These are phyloP conservation scores for Apteryx owenii DNA, from an alignment of 2,113 vertebrate genomes.

Conservation along the genomic window DNA sequence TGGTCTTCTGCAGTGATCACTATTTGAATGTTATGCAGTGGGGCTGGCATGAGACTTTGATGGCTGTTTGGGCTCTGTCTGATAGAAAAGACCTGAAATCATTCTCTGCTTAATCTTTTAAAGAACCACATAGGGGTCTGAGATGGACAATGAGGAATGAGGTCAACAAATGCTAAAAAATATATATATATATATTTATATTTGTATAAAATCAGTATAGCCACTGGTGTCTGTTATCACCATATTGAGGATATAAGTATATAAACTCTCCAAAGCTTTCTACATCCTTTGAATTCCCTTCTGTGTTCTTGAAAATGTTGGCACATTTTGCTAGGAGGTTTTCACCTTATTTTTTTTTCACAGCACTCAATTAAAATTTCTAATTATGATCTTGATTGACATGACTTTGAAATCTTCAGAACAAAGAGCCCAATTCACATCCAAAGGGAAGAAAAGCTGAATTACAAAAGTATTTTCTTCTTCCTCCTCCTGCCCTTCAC, in stretches of 20 bases:
- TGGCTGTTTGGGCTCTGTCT: not conserved
- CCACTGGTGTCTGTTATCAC: not conserved
- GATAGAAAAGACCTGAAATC: not conserved
- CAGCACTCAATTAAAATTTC: not conserved
- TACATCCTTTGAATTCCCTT: not conserved
- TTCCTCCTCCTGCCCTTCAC: not conserved
- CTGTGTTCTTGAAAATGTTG: not conserved
- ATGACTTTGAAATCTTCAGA: not conserved
- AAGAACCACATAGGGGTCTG: not conserved
- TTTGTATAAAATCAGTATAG: not conserved
- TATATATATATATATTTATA: too few species aligned
- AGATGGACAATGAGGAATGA: not conserved
- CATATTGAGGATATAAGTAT: not conserved
- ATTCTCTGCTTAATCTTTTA: not conserved
- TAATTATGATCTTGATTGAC: not conserved
- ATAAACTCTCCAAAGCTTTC: not conserved
- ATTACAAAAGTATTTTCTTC: not conserved
- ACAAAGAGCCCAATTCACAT: not conserved
- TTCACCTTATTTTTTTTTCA: not conserved
- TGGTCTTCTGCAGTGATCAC: not conserved
- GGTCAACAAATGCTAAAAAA: not conserved
- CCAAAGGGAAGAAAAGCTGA: not conserved
- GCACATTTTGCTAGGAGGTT: not conserved
- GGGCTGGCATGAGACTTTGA: not conserved
- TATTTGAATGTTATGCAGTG: not conserved